Percentiles rank a stretch among this genome's conserved stretches.
Evolutionary conservation across 2,113 vertebrate genomes (phyloP).

Genomic region (Tinamus guttatus): DNA sequence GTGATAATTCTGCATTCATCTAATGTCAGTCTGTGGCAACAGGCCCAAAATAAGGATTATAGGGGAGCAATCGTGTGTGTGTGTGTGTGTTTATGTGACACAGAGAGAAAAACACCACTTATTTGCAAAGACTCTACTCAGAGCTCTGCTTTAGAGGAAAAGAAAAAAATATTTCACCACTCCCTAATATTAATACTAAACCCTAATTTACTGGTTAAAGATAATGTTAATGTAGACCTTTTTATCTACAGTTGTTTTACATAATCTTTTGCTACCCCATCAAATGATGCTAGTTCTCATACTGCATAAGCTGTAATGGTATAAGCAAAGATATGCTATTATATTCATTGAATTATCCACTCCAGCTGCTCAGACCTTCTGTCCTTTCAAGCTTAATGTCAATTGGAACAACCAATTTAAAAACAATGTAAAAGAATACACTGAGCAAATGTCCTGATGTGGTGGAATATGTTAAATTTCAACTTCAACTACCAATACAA

Average conservation of each 20-base stretch:
- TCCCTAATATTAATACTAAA: background rate
- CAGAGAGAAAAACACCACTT: background rate
- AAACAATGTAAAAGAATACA: background rate
- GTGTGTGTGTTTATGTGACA: background rate
- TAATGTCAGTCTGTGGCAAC: background rate
- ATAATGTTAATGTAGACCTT: background rate
- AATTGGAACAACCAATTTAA: background rate
- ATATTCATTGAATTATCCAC: background rate
- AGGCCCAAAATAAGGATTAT: slow-evolving; percentile 14
- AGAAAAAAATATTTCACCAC: background rate
- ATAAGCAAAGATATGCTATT: background rate
- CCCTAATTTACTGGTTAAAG: background rate
- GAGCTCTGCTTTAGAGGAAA: background rate
- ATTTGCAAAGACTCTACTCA: background rate
- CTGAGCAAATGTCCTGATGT: background rate
- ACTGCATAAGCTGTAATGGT: background rate
- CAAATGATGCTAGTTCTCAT: background rate
- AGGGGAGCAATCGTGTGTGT: background rate
- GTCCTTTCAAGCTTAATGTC: background rate
- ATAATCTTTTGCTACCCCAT: background rate
- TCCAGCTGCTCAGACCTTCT: background rate
- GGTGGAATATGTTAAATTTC: background rate
- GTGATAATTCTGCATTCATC: background rate
- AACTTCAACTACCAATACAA: background rate
- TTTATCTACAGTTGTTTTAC: background rate